Percentiles rank a stretch among this genome's conserved stretches.
These are phyloP conservation scores for Aelia acuminata DNA, from an alignment of 2,888 invertebrate species.

Conservation along the genomic window DNA sequence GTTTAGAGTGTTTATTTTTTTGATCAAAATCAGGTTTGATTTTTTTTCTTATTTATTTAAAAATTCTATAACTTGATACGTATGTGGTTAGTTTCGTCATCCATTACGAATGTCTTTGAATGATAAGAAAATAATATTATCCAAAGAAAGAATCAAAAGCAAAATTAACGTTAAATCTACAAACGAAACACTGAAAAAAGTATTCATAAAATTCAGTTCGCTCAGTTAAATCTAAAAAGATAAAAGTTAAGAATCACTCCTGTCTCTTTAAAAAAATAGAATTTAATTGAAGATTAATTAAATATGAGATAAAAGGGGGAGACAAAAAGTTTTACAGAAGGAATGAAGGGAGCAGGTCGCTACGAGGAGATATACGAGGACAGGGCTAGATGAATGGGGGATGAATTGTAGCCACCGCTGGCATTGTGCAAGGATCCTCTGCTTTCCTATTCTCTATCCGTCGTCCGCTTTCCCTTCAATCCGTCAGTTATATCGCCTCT, in stretches of 20 bases:
- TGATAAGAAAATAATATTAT: too few relatives aligned
- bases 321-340: neutral
- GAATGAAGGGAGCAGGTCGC: neutral
- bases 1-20: too few relatives aligned
- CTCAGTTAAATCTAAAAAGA: neutral
- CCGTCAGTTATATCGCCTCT: neutral
- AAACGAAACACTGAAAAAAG: too few relatives aligned
- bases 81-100: too few relatives aligned
- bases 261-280: neutral
- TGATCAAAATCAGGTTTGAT: too few relatives aligned
- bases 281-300: neutral
- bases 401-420: slow-evolving; percentile 21
- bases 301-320: neutral
- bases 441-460: neutral
- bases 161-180: too few relatives aligned
- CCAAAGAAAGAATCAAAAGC: too few relatives aligned
- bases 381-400: slow-evolving; percentile 6
- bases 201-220: too few relatives aligned
- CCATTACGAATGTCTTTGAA: too few relatives aligned
- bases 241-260: neutral
- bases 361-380: neutral
- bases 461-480: neutral
- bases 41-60: too few relatives aligned
- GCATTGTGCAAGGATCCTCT: slow-evolving; percentile 7
- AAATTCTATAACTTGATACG: too few relatives aligned